Conservation (phyloP, 2,888 invertebrate genomes). For the Sisyra terminalis region DNA sequence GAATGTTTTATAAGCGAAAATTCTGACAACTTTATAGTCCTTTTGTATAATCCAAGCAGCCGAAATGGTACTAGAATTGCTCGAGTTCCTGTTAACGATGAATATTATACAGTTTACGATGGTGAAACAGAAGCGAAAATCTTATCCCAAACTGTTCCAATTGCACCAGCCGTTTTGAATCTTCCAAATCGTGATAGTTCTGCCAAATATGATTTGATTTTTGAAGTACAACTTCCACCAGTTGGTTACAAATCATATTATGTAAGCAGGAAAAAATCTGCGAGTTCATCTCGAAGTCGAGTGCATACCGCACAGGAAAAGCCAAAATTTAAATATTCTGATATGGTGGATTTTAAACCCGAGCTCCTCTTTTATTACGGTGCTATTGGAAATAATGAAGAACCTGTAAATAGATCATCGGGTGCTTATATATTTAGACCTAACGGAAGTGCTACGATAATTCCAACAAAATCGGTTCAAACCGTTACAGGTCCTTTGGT, state of each 20-base stretch:
- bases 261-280: constrained; percentile 19
- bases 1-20: constrained; percentile 50
- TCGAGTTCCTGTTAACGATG: constrained; percentile 41
- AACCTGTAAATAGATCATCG: constrained; percentile 50
- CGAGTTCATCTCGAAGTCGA: constrained; percentile 5
- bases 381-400: constrained; percentile 45
- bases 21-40: constrained; percentile 45
- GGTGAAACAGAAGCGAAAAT: constrained; percentile 45
- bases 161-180: constrained; percentile 34
- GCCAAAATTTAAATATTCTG: constrained; percentile 21
- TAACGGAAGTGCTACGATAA: constrained; percentile 23
- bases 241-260: constrained; percentile 50
- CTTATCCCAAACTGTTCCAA: constrained; percentile 41
- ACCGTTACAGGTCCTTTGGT: too few relatives aligned
- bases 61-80: constrained; percentile 39
- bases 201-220: constrained; percentile 54
- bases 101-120: constrained; percentile 42
- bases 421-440: constrained; percentile 90
- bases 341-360: constrained; percentile 30
- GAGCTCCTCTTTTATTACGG: constrained; percentile 60
- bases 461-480: too few relatives aligned
- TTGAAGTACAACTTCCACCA: constrained; percentile 47
- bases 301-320: constrained; percentile 28
- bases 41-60: constrained; percentile 69
- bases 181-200: constrained; percentile 45